These are phyloP conservation scores for Hoplodrina ambigua DNA, from an alignment of 2,888 invertebrate species.

Conservation along the genomic window DNA sequence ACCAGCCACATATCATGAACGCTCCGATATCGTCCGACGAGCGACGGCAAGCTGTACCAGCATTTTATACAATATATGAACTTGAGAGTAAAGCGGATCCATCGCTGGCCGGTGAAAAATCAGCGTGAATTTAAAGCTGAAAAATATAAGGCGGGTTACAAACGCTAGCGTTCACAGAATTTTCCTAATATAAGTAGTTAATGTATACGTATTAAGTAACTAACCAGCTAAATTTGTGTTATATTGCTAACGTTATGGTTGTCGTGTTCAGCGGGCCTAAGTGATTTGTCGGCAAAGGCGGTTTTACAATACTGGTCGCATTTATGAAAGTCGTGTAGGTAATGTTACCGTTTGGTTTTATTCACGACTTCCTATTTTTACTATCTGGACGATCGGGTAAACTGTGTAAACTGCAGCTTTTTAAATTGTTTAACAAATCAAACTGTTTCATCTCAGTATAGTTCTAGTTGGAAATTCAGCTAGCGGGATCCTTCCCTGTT, in stretches of 20 bases:
- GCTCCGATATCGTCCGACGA: constrained; percentile 12
- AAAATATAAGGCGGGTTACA: constrained; percentile 8
- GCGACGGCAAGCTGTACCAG: not conserved
- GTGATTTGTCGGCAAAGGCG: constrained; percentile 47
- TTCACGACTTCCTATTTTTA: constrained; percentile 16
- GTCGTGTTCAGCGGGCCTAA: constrained; percentile 48
- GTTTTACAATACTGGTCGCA: constrained; percentile 18
- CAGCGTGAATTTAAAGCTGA: constrained; percentile 7
- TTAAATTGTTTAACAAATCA: not conserved
- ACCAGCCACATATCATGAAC: constrained; percentile 33
- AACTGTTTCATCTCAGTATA: not conserved
- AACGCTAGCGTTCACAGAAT: constrained; percentile 7
- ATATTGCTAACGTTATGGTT: constrained; percentile 35
- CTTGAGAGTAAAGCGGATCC: constrained; percentile 6
- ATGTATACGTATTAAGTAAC: constrained; percentile 32
- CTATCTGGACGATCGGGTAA: not conserved
- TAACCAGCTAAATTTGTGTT: constrained; percentile 50
- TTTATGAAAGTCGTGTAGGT: constrained; percentile 32
- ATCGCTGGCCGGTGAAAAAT: constrained; percentile 22
- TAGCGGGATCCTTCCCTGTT: not conserved
- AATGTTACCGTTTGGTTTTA: constrained; percentile 29
- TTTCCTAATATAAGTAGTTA: constrained; percentile 27
- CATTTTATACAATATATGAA: constrained; percentile 9
- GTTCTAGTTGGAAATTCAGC: constrained; percentile 1
- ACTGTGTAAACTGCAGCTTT: constrained; percentile 15